These are phyloP conservation scores for Diarsia mendica DNA, from an alignment of 2,888 invertebrate genomes.

Conservation along the genomic window DNA sequence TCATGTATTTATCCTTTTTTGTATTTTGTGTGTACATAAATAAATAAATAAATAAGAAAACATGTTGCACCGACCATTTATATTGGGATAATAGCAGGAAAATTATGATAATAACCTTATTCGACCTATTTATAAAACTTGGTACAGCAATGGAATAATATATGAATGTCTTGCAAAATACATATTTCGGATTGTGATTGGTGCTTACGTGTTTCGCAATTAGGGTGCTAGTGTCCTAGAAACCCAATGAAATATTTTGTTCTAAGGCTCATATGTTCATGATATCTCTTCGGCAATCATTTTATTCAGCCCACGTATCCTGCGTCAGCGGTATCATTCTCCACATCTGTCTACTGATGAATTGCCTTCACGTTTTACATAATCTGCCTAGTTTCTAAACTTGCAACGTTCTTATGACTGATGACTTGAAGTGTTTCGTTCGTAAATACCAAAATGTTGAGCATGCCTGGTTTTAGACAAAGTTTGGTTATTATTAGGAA, in stretches of 20 bases:
- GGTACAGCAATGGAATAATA: too few species aligned
- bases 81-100: too few species aligned
- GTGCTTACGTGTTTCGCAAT: background rate
- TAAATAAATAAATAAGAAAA: too few species aligned
- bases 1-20: too few species aligned
- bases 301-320: constrained; percentile 17
- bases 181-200: background rate
- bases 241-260: background rate
- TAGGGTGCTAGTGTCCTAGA: background rate
- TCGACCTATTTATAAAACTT: too few species aligned
- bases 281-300: constrained; percentile 12
- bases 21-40: too few species aligned
- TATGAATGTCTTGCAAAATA: background rate
- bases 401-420: constrained; percentile 52
- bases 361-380: constrained; percentile 68
- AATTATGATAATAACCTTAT: too few species aligned
- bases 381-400: constrained; percentile 61
- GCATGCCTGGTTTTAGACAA: constrained; percentile 17
- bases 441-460: constrained; percentile 22
- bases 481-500: constrained; percentile 30
- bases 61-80: too few species aligned
- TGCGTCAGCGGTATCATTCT: constrained; percentile 51
- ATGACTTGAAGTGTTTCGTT: constrained; percentile 27
- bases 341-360: constrained; percentile 71
- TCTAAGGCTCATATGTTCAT: background rate